Evolutionary conservation across 2,797 vertebrate species (phyloP).

Genomic region (Rhynchonycteris naso): DNA sequence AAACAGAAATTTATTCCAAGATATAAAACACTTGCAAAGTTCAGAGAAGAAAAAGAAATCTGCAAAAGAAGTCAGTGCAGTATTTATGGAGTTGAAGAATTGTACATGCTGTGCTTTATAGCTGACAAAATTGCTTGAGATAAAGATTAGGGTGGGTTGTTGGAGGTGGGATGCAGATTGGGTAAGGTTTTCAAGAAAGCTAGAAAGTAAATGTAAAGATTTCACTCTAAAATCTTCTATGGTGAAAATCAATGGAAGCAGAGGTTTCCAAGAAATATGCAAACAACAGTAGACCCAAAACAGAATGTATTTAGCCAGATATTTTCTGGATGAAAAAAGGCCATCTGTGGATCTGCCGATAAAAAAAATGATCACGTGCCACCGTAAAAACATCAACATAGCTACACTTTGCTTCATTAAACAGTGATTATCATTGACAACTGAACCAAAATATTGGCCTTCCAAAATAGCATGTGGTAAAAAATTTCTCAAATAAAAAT

Average conservation of each 20-base stretch:
- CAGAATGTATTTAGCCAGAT: slow-evolving; percentile 25
- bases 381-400: slow-evolving; percentile 54
- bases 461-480: slow-evolving; percentile 30
- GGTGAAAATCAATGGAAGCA: neutral
- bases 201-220: neutral
- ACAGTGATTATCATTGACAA: slow-evolving; percentile 48
- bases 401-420: slow-evolving; percentile 59
- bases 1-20: neutral
- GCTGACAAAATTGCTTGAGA: no score
- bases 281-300: neutral
- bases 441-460: slow-evolving; percentile 53
- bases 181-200: neutral
- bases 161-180: neutral
- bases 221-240: neutral
- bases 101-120: neutral
- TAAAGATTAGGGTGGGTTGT: neutral
- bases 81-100: neutral
- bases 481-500: slow-evolving; percentile 48
- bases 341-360: neutral
- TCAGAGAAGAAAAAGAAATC: neutral
- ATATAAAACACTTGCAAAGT: neutral
- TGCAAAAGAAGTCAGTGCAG: neutral
- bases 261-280: slow-evolving; percentile 2
- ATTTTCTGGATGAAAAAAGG: slow-evolving; percentile 50
- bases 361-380: slow-evolving; percentile 10